Percentiles rank a stretch among this genome's conserved stretches.
These are phyloP conservation scores for Sebastolobus alascanus DNA, from an alignment of 2,797 vertebrate genomes.

Conservation along the genomic window DNA sequence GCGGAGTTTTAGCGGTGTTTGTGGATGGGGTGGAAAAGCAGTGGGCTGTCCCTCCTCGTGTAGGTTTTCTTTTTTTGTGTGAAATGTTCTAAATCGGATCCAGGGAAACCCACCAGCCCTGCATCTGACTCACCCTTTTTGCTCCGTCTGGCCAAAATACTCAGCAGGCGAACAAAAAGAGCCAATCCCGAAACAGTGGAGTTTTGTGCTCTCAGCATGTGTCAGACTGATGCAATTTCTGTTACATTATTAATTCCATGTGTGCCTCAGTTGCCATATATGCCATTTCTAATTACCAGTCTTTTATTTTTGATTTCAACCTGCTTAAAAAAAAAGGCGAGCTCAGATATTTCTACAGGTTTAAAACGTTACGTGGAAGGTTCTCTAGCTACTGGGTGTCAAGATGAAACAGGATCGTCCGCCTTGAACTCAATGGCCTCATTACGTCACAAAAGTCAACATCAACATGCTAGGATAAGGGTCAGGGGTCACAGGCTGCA, in stretches of 20 bases:
- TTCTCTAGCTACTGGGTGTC: slow-evolving; percentile 4
- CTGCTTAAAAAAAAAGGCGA: slow-evolving; percentile 19
- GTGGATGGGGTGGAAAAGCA: slow-evolving; percentile 14
- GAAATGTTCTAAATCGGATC: slow-evolving; percentile 36
- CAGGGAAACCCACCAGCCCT: slow-evolving; percentile 28
- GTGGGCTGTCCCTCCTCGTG: neutral
- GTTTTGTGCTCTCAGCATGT: slow-evolving; percentile 52
- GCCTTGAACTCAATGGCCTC: slow-evolving; percentile 47
- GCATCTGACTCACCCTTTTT: slow-evolving; percentile 49
- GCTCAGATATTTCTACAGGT: slow-evolving; percentile 23
- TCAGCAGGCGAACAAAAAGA: slow-evolving; percentile 42
- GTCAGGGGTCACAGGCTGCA: slow-evolving; percentile 78
- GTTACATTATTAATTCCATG: slow-evolving; percentile 53
- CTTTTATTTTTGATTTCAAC: slow-evolving; percentile 13
- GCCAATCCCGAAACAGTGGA: slow-evolving; percentile 49
- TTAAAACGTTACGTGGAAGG: neutral
- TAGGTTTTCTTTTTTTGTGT: neutral
- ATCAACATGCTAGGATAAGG: slow-evolving; percentile 58
- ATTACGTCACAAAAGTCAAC: slow-evolving; percentile 75
- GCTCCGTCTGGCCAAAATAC: slow-evolving; percentile 49
- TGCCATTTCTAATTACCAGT: slow-evolving; percentile 40
- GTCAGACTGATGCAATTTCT: slow-evolving; percentile 63
- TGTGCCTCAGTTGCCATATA: slow-evolving; percentile 48
- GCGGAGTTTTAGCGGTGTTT: slow-evolving; percentile 15
- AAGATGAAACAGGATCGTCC: slow-evolving; percentile 25